phyloP scores from a whole-genome alignment of 2,797 vertebrate genomes.

The Sebastes paucispinis region DNA sequence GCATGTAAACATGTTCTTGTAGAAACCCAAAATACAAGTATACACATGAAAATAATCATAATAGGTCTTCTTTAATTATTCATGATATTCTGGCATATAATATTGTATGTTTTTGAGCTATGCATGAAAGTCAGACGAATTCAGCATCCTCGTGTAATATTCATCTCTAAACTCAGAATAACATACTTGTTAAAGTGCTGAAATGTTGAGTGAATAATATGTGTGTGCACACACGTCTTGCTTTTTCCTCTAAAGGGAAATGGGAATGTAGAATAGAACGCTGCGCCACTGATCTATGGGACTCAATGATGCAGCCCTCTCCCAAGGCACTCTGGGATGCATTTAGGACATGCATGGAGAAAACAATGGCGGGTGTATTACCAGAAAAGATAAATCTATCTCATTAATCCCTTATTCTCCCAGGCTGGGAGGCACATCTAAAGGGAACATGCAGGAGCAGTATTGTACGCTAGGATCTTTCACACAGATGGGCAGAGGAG shows the following conservation, averaged over 20 bases:
- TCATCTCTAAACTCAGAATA: slow-evolving; percentile 28
- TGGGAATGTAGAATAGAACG: slow-evolving; percentile 46
- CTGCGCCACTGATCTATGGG: slow-evolving; percentile 69
- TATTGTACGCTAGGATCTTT: slow-evolving; percentile 71
- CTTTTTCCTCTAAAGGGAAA: slow-evolving; percentile 43
- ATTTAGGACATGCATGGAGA: slow-evolving; percentile 76
- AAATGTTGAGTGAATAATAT: slow-evolving; percentile 46
- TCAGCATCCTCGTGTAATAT: neutral
- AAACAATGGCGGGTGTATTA: slow-evolving; percentile 79
- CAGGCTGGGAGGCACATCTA: slow-evolving; percentile 77
- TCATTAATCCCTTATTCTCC: slow-evolving; percentile 84
- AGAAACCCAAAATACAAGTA: neutral
- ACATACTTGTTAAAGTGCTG: slow-evolving; percentile 27
- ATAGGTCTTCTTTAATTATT: neutral
- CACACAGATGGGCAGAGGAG: slow-evolving; percentile 75
- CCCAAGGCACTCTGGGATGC: slow-evolving; percentile 76
- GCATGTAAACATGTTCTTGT: neutral
- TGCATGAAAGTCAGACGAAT: neutral
- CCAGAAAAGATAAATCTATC: slow-evolving; percentile 84
- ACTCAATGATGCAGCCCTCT: slow-evolving; percentile 70
- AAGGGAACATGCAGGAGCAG: slow-evolving; percentile 69
- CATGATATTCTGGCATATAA: neutral
- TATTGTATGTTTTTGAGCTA: neutral
- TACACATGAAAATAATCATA: neutral
- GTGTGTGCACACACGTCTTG: slow-evolving; percentile 20